Percentiles rank a stretch among this genome's conserved stretches.
These are phyloP conservation scores for Agonopterix arenella DNA, from an alignment of 2,888 invertebrate species.

Conservation along the genomic window DNA sequence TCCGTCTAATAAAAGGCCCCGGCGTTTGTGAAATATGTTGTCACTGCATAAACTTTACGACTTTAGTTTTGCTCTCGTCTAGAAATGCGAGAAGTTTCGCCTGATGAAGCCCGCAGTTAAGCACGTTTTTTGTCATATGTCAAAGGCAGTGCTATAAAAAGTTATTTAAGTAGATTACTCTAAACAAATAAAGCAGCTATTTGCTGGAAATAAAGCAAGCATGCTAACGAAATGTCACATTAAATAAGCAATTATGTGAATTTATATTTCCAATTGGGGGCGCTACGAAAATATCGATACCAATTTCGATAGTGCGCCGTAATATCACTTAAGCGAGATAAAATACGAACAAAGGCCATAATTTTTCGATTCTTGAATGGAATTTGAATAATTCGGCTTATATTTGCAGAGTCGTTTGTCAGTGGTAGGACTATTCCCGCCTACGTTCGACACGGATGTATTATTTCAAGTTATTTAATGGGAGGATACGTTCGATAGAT, in stretches of 20 bases:
- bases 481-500: constrained; percentile 29
- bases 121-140: constrained; percentile 32
- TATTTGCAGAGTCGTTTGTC: constrained; percentile 51
- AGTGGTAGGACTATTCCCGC: constrained; percentile 21
- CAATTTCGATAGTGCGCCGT: constrained; percentile 66
- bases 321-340: constrained; percentile 51
- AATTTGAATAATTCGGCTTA: constrained; percentile 60
- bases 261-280: constrained; percentile 59
- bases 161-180: too few species aligned
- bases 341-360: constrained; percentile 54
- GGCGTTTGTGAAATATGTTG: constrained; percentile 68
- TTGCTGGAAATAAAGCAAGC: constrained; percentile 17
- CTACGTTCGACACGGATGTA: constrained; percentile 24
- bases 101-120: constrained; percentile 36
- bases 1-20: constrained; percentile 63
- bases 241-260: constrained; percentile 59
- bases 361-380: constrained; percentile 54
- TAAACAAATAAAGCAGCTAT: constrained; percentile 1
- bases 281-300: constrained; percentile 56
- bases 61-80: constrained; percentile 52
- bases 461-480: constrained; percentile 44
- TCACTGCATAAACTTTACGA: constrained; percentile 73
- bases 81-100: constrained; percentile 46
- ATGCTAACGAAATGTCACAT: constrained; percentile 39
- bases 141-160: constrained; percentile 10